phyloP scores from a whole-genome alignment of 2,113 vertebrate species.

The Saguinus midas region DNA sequence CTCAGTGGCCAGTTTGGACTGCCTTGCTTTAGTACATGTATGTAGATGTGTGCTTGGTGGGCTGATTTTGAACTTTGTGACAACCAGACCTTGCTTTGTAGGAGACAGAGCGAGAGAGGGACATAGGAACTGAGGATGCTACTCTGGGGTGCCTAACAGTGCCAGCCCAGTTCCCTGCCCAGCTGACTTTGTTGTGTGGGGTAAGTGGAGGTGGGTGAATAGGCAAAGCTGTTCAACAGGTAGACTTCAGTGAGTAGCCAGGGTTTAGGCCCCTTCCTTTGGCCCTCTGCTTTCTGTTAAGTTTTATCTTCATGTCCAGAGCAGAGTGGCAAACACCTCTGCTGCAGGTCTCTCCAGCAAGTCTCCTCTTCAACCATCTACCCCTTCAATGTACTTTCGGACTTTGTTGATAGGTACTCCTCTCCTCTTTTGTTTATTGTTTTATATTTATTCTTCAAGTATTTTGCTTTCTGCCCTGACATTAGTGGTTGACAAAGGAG shows the following conservation, averaged over 20 bases:
- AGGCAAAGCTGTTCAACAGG: background rate
- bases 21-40: background rate
- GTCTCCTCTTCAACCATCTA: background rate
- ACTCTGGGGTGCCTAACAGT: background rate
- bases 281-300: background rate
- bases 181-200: background rate
- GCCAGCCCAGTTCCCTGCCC: background rate
- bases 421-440: background rate
- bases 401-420: background rate
- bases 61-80: background rate
- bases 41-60: background rate
- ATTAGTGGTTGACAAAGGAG: background rate
- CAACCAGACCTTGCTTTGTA: background rate
- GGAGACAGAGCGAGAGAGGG: background rate
- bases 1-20: background rate
- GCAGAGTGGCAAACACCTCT: background rate
- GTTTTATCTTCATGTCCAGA: background rate
- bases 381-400: background rate
- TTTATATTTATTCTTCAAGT: background rate
- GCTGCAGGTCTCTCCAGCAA: fast-evolving
- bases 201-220: fast-evolving
- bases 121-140: fast-evolving
- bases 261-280: too few relatives aligned
- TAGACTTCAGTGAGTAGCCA: background rate
- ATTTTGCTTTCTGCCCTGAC: background rate